phyloP scores from a whole-genome alignment of 1,140 invertebrate genomes.

The Drosophila parvula region DNA sequence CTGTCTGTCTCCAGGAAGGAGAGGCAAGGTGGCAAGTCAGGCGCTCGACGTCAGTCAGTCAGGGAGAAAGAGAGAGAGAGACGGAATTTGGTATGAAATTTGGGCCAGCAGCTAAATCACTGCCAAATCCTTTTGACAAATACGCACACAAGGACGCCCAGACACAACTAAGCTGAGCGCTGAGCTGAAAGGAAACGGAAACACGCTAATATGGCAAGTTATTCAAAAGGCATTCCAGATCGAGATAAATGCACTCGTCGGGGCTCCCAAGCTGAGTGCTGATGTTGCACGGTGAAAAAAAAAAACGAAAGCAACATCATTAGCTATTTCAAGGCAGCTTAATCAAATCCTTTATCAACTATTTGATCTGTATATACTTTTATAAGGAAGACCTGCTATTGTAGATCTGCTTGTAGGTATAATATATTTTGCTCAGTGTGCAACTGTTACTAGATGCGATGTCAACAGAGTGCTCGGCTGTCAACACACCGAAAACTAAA shows the following conservation, averaged over 20 bases:
- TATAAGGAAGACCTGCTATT: not conserved
- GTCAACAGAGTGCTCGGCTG: slow-evolving; percentile 72
- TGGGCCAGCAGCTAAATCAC: slow-evolving; percentile 74
- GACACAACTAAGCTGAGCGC: slow-evolving; percentile 46
- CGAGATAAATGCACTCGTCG: slow-evolving; percentile 74
- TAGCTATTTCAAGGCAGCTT: too few relatives aligned
- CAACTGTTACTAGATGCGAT: slow-evolving; percentile 32
- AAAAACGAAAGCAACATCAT: too few relatives aligned
- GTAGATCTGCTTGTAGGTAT: too few relatives aligned
- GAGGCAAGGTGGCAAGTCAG: slow-evolving; percentile 1
- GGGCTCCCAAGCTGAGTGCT: slow-evolving; percentile 4
- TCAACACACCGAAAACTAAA: slow-evolving; percentile 80
- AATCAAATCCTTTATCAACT: not conserved
- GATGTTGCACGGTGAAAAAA: not conserved
- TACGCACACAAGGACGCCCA: slow-evolving; percentile 64
- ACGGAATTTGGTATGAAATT: slow-evolving; percentile 60
- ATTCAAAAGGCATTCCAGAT: slow-evolving; percentile 77
- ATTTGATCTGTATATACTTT: fast-evolving
- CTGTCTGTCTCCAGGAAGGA: slow-evolving; percentile 33
- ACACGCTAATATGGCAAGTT: slow-evolving; percentile 77
- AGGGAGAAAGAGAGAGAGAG: slow-evolving; percentile 9
- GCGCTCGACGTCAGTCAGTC: slow-evolving; percentile 46
- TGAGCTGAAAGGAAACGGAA: slow-evolving; percentile 61
- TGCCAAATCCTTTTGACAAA: slow-evolving; percentile 79
- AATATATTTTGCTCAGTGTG: slow-evolving; percentile 6